Evolutionary conservation across 2,888 invertebrate species (phyloP), one percentile per base, ranked within the genome.

Genomic region (Melikaiella ostensackeni): DNA sequence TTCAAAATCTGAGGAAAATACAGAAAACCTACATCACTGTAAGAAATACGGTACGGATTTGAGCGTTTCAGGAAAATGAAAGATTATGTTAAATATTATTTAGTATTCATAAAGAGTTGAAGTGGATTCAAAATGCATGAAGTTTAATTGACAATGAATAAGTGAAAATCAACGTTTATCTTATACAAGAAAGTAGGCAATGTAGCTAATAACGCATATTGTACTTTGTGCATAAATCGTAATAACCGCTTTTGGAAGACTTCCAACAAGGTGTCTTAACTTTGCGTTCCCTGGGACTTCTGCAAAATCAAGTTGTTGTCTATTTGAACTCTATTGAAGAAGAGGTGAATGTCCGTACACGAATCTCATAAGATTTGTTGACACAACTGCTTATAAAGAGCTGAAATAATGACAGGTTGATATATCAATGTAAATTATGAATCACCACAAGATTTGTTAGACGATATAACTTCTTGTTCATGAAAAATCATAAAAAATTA

Each of bases 221-320:
- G 42, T n/a, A 46, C 75, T 75, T 79, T 77, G 77, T 76, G 80
- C 81, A 77, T 85, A 84, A 86, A 85, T 84, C 64, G 83, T 81
- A 79, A 81, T 82, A 82, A 77, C 75, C 79, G 81, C 78, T 84
- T 85, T 84, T 86, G 87, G 86, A 86, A 78, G 77, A 78, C 76
- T 81, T 87, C 85, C 87, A 87, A 82, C 76, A 77, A 81, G 76
- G 77, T 81, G 82, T 78, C 62, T 81, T 76, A 81, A 81, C 82
- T 83, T 81, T 50, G 19, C n/a, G 27, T 46, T 66, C 46, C 8
- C 66, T 19, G 27, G 27, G 30, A 30, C 66, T 66, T 66, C 27
- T 66, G 27, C 30, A 27, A 66, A 50, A 46, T n/a, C 27, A 66
- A 66, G 66, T 50, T 66, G 46, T 66, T 66, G 27, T 66, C 42